These are phyloP conservation scores for Hyles vespertilio DNA, from an alignment of 1,140 invertebrate genomes.

Conservation along the genomic window DNA sequence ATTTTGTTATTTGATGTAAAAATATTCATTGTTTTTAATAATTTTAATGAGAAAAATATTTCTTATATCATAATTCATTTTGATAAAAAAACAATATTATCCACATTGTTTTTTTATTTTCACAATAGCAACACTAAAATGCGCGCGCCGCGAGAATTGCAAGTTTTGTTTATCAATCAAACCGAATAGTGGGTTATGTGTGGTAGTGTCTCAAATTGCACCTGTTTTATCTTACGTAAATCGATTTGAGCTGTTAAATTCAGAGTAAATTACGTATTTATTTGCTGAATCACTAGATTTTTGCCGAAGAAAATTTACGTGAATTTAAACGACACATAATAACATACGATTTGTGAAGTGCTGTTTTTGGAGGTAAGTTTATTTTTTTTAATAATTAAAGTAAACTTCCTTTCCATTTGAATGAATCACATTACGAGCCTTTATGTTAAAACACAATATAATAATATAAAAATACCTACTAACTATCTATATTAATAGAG, in stretches of 20 bases:
- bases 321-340: not conserved
- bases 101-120: conserved; percentile 18
- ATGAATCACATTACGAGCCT: no score
- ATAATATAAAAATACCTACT: no score
- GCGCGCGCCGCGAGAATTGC: conserved; percentile 61
- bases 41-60: no score
- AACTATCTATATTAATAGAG: no score
- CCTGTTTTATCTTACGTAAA: conserved; percentile 31
- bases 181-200: conserved; percentile 39
- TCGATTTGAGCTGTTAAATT: conserved; percentile 20
- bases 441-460: no score
- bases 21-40: no score
- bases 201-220: conserved; percentile 27
- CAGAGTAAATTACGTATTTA: not conserved
- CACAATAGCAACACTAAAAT: conserved; percentile 39
- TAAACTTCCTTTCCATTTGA: no score
- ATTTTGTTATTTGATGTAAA: no score
- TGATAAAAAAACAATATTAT: no score
- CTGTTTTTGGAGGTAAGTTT: conserved; percentile 7
- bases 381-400: not conserved
- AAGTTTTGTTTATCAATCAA: conserved; percentile 72
- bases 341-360: conserved; percentile 8
- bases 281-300: not conserved
- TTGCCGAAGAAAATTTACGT: not conserved
- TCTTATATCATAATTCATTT: no score